phyloP scores from a whole-genome alignment of 2,888 invertebrate species.

The Lathronympha strigana region DNA sequence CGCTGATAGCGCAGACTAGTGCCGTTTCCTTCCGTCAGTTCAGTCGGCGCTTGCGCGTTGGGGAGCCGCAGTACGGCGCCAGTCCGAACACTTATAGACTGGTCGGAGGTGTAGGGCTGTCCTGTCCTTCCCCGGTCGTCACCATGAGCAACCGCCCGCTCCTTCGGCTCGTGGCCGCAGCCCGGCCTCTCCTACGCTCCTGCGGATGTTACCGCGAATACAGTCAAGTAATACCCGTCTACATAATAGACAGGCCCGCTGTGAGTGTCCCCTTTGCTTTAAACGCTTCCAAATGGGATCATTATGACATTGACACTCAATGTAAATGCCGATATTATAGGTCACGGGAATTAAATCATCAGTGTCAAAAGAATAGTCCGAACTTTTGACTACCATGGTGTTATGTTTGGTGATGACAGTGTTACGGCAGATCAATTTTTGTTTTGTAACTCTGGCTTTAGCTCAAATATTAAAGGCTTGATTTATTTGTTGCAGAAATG shows the following conservation, averaged over 20 bases:
- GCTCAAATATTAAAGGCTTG: neutral
- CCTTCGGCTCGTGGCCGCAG: slow-evolving; percentile 61
- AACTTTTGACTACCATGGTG: slow-evolving; percentile 19
- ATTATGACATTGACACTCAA: slow-evolving; percentile 2
- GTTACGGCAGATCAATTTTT: neutral
- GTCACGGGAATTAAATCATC: slow-evolving; percentile 7
- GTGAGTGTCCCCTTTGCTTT: slow-evolving; percentile 66
- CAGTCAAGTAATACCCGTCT: slow-evolving; percentile 79
- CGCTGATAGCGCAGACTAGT: slow-evolving; percentile 61
- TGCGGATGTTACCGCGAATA: slow-evolving; percentile 66
- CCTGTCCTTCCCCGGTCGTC: slow-evolving; percentile 45
- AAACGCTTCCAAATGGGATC: slow-evolving; percentile 12
- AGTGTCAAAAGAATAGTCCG: slow-evolving; percentile 4
- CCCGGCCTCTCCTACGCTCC: slow-evolving; percentile 54
- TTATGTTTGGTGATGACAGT: too few relatives aligned
- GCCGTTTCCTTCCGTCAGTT: slow-evolving; percentile 57
- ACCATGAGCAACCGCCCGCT: slow-evolving; percentile 74
- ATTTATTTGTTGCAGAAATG: slow-evolving; percentile 73
- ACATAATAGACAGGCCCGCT: slow-evolving; percentile 66
- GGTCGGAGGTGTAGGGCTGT: slow-evolving; percentile 16
- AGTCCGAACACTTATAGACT: slow-evolving; percentile 50
- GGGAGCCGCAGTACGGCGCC: slow-evolving; percentile 57
- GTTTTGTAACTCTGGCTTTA: neutral
- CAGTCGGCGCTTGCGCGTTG: slow-evolving; percentile 77
- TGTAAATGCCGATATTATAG: neutral